phyloP scores from a whole-genome alignment of 92 coral and sea anemone genomes.

The Epizoanthus ramosus region DNA sequence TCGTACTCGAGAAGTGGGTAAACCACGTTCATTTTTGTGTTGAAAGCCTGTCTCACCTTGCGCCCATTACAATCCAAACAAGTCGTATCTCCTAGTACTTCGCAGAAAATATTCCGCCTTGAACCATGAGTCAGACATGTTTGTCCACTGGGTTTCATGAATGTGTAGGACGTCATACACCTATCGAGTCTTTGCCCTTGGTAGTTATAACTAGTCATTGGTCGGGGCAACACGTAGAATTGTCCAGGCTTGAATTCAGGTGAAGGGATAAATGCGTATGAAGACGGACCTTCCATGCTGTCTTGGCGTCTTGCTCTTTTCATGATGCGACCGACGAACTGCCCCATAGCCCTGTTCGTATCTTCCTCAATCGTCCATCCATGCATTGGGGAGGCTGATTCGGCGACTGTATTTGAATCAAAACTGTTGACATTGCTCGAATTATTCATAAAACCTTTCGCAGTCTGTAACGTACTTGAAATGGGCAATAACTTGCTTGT shows the following conservation, averaged over 20 bases:
- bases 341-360: background rate
- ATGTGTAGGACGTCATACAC: slow-evolving; percentile 27
- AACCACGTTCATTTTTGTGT: slow-evolving; percentile 51
- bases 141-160: slow-evolving; percentile 44
- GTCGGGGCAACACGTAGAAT: slow-evolving; percentile 52
- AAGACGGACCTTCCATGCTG: slow-evolving; percentile 2
- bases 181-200: background rate
- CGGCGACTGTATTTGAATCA: background rate
- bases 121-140: slow-evolving; percentile 45
- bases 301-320: slow-evolving; percentile 15
- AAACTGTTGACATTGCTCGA: background rate
- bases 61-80: slow-evolving; percentile 78
- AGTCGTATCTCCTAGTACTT: slow-evolving; percentile 61
- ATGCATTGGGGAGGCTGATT: slow-evolving; percentile 16
- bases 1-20: slow-evolving; percentile 74
- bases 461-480: background rate
- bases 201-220: slow-evolving; percentile 39
- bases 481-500: background rate
- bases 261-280: slow-evolving; percentile 48
- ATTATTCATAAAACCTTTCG: background rate
- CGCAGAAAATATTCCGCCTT: slow-evolving; percentile 69
- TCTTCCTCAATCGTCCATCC: slow-evolving; percentile 38
- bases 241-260: slow-evolving; percentile 75
- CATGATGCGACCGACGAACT: background rate
- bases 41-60: slow-evolving; percentile 53